Percentiles rank a stretch among this genome's conserved stretches.
Conservation (phyloP, 1,140 invertebrate species). For the Elymnias hypermnestra region DNA sequence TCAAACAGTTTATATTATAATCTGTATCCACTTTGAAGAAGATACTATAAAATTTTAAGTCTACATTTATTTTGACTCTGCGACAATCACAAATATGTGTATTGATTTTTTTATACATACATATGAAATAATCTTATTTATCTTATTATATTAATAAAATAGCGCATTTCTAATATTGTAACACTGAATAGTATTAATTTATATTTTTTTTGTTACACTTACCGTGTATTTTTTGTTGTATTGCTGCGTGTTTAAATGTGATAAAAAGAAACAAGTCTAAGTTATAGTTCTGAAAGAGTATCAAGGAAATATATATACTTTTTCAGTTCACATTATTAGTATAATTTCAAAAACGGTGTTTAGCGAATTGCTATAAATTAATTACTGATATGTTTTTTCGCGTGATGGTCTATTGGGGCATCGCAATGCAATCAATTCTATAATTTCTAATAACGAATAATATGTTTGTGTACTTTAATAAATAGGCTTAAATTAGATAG, state of each 20-base stretch:
- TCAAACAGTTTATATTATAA: background rate
- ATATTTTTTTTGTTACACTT: slow-evolving; percentile 6
- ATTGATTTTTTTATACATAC: slow-evolving; percentile 1
- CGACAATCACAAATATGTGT: too few relatives aligned
- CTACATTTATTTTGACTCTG: too few relatives aligned
- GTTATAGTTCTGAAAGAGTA: slow-evolving; percentile 16
- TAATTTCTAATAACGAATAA: slow-evolving; percentile 6
- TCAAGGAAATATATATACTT: slow-evolving; percentile 12
- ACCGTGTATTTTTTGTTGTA: slow-evolving; percentile 11
- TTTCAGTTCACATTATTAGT: slow-evolving; percentile 15
- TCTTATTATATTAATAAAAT: slow-evolving; percentile 2
- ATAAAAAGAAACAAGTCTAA: slow-evolving; percentile 21
- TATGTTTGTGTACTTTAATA: slow-evolving; percentile 2
- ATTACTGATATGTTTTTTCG: background rate
- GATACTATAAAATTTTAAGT: background rate
- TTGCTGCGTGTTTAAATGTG: slow-evolving; percentile 19
- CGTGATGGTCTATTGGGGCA: background rate
- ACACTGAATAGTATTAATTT: slow-evolving; percentile 34
- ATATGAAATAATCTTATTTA: slow-evolving; percentile 9
- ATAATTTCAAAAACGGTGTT: slow-evolving; percentile 10
- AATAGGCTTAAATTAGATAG: slow-evolving; percentile 10
- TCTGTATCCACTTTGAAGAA: background rate
- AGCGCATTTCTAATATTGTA: slow-evolving; percentile 25
- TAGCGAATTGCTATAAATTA: slow-evolving; percentile 5
- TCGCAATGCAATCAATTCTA: background rate